phyloP scores from a whole-genome alignment of 2,888 invertebrate genomes.

The Norana najaformis region DNA sequence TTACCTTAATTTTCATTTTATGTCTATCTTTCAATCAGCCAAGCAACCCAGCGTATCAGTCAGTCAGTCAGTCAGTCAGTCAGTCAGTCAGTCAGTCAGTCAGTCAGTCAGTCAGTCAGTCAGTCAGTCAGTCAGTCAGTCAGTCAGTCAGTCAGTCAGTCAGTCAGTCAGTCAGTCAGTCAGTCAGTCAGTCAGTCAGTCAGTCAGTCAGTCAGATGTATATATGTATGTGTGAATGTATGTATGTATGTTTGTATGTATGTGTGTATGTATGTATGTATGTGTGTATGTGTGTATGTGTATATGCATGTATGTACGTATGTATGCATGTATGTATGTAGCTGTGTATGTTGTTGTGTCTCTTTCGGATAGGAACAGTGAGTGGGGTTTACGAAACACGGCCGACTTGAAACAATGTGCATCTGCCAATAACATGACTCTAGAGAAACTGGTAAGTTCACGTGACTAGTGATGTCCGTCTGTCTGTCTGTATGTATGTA shows the following conservation, averaged over 20 bases:
- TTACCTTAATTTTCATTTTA: no score
- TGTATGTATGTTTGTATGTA: not conserved
- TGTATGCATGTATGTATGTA: not conserved
- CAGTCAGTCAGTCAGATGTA: slow-evolving; percentile 27
- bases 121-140: slow-evolving; percentile 23
- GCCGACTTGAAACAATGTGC: slow-evolving; percentile 17
- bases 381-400: slow-evolving; percentile 6
- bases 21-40: no score
- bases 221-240: not conserved
- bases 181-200: slow-evolving; percentile 27
- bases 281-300: not conserved
- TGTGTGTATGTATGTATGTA: not conserved
- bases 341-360: not conserved
- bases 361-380: not conserved
- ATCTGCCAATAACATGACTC: not conserved
- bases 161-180: slow-evolving; percentile 29
- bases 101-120: not conserved
- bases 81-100: no score
- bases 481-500: no score
- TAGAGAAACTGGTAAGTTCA: not conserved
- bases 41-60: no score
- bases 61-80: no score
- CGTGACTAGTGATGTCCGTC: not conserved
- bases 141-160: slow-evolving; percentile 30
- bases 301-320: no score